Evolutionary conservation across 2,888 invertebrate genomes (phyloP), one percentile per base, ranked within the genome.

Genomic region (Melanchra persicariae): DNA sequence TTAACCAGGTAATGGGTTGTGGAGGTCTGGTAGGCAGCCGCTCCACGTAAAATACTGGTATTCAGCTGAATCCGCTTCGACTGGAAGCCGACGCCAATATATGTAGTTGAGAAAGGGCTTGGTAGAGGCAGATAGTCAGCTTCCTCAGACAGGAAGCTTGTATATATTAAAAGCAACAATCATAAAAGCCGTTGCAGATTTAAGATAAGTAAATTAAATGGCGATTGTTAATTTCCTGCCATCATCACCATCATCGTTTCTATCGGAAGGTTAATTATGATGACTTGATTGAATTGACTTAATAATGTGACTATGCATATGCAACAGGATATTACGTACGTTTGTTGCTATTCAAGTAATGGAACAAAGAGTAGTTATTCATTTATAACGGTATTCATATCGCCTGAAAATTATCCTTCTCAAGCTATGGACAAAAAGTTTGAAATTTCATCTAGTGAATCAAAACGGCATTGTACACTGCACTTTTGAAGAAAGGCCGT

Each of bases 181-280:
- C 37, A 60, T 60, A 6, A 45, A 54, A 73, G 26, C 30, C n/a
- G 6, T 19, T 72, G 34, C n/a, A 72, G 58, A 51, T 58, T 54
- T 45, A 15, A 24, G 74, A 64, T 57, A 72, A 49, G 19, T n/a
- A 15, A 57, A 57, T 22, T 37, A 26, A 71, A 72, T 49, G 19
- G 15, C 22, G 24, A 65, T 65, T 3, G 1, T 57, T 40, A 3
- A 57, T 75, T 57, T 72, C 49, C 26, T 26, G 66, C 2, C 57
- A 51, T 37, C 34, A 26, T 19, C 1, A 6, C 1, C 55, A 51
- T 37, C 34, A 26, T 19, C 1, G 5, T 40, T 61, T 2, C 7
- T 40, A 24, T 30, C n/a, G n/a, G 9, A 55, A 55, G 64, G 5
- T 15, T 43, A 43, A 37, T 65, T 26, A 43, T 15, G n/a, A 22